Base-by-base conservation (phyloP, 2,113 vertebrate genomes). In the Sebastes schlegelii region DNA sequence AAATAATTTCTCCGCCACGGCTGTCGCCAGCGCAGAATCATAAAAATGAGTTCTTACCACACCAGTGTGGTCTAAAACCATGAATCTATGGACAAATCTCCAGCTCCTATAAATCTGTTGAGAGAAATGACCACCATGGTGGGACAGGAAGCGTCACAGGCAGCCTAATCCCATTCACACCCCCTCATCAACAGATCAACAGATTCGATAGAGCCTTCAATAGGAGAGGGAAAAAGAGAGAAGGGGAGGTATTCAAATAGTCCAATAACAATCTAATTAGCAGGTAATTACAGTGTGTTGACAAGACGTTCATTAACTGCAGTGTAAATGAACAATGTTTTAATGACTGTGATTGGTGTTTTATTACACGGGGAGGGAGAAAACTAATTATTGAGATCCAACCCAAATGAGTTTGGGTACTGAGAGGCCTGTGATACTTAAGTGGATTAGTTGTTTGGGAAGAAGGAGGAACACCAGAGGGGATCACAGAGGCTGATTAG, bases 401-500 rank as follows among this genome's bases (percentile, higher is more conserved):
- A 43, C 45, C 46, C 21, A 72, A 86, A 82, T 76, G 57, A 72
- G 61, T 76, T 67, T 55, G 66, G 46, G 68, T 45, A 46, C 74
- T 23, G 71, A 83, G 81, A 72, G 74, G 79, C 68, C 72, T 70
- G 75, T 75, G 85, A 84, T 79, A 62, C 79, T 76, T 80, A 84
- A 86, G 86, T 89, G 84, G 90, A 91, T 89, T 88, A 89, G 75
- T 51, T 67, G 85, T 76, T 77, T 58, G 66, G 74, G 82, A 71
- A 21, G 74, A 58, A 81, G 71, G 73, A 77, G 78, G 52, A 77
- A 84, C 81, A 74, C 57, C 60, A 46, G 57, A 60, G 71, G 58
- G 61, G 85, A 88, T 88, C 84, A 88, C 79, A 84, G 77, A 21
- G 61, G 52, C 65, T 58, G 52, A 80, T 90, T 80, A 69, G 83